Evolutionary conservation across 2,888 invertebrate species (phyloP), one percentile per base, ranked within the genome.

Genomic region (Troides aeacus): DNA sequence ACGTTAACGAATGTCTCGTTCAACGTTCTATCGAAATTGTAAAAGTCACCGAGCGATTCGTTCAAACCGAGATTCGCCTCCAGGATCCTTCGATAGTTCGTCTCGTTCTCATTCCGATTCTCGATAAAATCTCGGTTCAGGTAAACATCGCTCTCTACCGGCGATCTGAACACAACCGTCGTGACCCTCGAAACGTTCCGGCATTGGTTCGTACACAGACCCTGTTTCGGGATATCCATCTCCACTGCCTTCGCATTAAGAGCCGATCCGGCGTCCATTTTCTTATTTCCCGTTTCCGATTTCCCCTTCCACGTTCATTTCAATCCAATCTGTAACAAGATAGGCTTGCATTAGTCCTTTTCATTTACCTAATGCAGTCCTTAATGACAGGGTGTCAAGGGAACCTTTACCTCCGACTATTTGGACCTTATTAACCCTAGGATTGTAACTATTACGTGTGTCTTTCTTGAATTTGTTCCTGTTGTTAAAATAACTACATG

Each of bases 1-100:
- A 86, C 85, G 75, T 89, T 90, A 18, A 79, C 81, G 74, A 85
- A 74, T 30, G 79, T 81, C 69, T 76, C 83, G 69, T 83, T 82
- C n/a, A 78, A 67, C 53, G 77, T 78, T 72, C 78, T 73, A 57
- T 78, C 78, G 66, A 77, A 71, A 65, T 74, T 75, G 69, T 79
- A 83, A 23, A 81, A 72, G 61, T 80, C 85, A 75, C 78, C 81
- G 71, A 87, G 76, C 4, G 86, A 79, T 57, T 84, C 84, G 76
- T 86, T 88, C 53, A 86, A 79, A 74, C 85, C 79, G 60, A 80
- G 72, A 68, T 79, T 72, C 66, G 80, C 81, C 74, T 78, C 78
- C 77, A 71, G 79, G 76, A 75, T 81, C 76, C 70, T 78, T 76
- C 70, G 69, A 73, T 74, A 76, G n/a, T 78, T 81, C 58, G 77